Evolutionary conservation across 2,888 invertebrate species (phyloP), one percentile per base, ranked within the genome.

Genomic region (Iphiclides podalirius): DNA sequence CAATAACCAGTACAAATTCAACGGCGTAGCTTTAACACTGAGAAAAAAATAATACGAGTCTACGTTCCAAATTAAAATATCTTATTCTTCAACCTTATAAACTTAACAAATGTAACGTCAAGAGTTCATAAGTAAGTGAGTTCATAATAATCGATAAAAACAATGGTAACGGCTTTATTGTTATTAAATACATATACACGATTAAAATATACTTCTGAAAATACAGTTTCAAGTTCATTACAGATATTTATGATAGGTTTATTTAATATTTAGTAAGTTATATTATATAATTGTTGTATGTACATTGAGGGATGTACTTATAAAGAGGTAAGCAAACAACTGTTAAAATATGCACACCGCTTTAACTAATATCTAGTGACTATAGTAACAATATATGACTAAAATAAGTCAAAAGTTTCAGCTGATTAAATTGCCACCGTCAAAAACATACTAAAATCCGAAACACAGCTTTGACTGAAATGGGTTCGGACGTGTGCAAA

Each of bases 141-240:
- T 4, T 20, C 6, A 20, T 20, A 20, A 36, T 28, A 37, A 13
- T 39, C 11, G 9, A 14, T 33, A 15, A 40, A 16, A 35, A 48
- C 4, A 48, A 31, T 42, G 48, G 8, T 42, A 37, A 48, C 41
- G 16, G n/a, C 0, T 43, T 23, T 12, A n/a, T n/a, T n/a, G n/a
- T n/a, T n/a, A n/a, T n/a, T n/a, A n/a, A n/a, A n/a, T n/a, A n/a
- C 11, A 23, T 42, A 42, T 23, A 37, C 31, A 42, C n/a, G 13
- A 17, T 37, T 12, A 36, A 41, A 33, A 49, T 26, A 49, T 34
- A 11, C 26, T 14, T 49, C 49, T 39, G 49, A 49, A 49, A 49
- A 49, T 49, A 49, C 43, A 39, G 43, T n/a, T 44, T 34, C n/a
- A 26, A 35, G 35, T 41, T 47, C 4, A 14, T 37, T 47, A 49